Evolutionary conservation across 2,113 vertebrate species (phyloP).

Genomic region (Lampris megalopsis): DNA sequence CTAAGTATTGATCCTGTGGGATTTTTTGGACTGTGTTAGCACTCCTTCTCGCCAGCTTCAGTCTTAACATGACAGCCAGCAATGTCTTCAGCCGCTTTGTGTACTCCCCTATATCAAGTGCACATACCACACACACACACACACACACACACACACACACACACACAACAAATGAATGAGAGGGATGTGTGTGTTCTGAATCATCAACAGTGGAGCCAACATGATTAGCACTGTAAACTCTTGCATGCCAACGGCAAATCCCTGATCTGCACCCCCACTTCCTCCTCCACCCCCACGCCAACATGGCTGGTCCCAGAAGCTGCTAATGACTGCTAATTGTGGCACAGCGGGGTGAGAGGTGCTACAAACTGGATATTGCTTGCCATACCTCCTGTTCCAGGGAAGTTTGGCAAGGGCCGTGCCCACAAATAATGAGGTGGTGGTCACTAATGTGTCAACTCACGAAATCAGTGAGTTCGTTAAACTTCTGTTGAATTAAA

Average conservation of each 20-base stretch:
- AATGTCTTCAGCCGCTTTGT: constrained; percentile 13
- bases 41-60: constrained; percentile 57
- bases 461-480: constrained; percentile 49
- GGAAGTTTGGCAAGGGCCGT: constrained; percentile 30
- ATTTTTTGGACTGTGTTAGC: constrained; percentile 62
- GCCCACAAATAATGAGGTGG: constrained; percentile 43
- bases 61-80: constrained; percentile 50
- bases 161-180: constrained; percentile 15
- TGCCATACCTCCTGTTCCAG: constrained; percentile 35
- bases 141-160: constrained; percentile 9
- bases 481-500: constrained; percentile 38
- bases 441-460: constrained; percentile 63
- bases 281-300: constrained; percentile 15
- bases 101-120: constrained; percentile 2
- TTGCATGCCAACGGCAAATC: constrained; percentile 46
- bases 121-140: background rate
- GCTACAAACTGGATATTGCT: constrained; percentile 57
- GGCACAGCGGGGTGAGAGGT: constrained; percentile 58
- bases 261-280: background rate
- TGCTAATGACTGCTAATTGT: constrained; percentile 83
- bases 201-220: constrained; percentile 30
- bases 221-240: constrained; percentile 59
- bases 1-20: constrained; percentile 66
- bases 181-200: constrained; percentile 25
- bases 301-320: constrained; percentile 49